Evolutionary conservation across 1,140 invertebrate genomes (phyloP), one percentile per base, ranked within the genome.

Genomic region (Heliconius hermathena): DNA sequence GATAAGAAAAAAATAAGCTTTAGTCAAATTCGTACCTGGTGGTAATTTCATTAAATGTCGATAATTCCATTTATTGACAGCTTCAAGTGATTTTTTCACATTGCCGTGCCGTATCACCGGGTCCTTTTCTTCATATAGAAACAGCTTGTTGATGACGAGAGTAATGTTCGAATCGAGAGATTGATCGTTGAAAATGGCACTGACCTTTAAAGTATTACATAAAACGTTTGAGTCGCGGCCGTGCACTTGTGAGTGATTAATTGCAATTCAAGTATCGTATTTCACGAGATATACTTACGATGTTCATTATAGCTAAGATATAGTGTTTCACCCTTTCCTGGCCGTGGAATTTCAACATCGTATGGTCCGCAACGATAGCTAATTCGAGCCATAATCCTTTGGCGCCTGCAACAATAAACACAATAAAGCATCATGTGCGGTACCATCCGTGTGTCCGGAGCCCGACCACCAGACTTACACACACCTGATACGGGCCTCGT

Each of bases 31-130:
- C 84, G 78, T 85, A 93, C 91, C 91, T 88, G 85, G 72, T 38
- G 90, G 90, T 71, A 95, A 82, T 80, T 91, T 95, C 70, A 94
- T 94, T 18, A 97, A 91, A 60, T 96, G 91, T 81, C 95, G 95
- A 49, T 96, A 95, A 86, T 97, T 97, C 97, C 97, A 98, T 78
- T 95, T 95, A 91, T 97, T 98, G 26, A 97, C 97, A 79, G 96
- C 96, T 87, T 97, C 97, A 76, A 98, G 93, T 0, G 97, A 97
- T 76, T 95, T 95, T 84, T 96, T 96, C 0, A 97, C 96, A 82
- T 97, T 96, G 0, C 96, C 96, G n/a, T 95, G 94, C 49, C 94
- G 94, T 57, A 97, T 95, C 84, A 96, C 88, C 8, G 95, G 91
- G 84, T 96, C 95, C 81, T 96, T 96, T 83, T 96, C 95, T 60